Evolutionary conservation across 2,888 invertebrate genomes (phyloP).

Genomic region (Myathropa florea): DNA sequence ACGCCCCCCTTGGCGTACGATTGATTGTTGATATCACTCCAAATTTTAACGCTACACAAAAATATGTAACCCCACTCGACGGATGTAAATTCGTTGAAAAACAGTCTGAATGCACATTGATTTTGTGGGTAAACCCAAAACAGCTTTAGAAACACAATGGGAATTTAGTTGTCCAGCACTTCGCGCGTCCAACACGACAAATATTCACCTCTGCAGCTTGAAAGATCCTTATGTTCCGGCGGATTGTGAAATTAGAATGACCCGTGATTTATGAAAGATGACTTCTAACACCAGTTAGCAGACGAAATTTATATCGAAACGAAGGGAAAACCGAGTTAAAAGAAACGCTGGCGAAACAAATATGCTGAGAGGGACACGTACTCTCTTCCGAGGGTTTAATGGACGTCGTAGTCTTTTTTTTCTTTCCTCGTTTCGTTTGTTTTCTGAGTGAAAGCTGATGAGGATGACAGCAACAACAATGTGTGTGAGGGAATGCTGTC

Average conservation of each 20-base stretch:
- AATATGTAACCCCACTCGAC: slow-evolving; percentile 4
- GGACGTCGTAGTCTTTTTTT: slow-evolving; percentile 20
- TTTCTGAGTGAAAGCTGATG: slow-evolving; percentile 58
- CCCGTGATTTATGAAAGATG: background rate
- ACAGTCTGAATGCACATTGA: slow-evolving; percentile 28
- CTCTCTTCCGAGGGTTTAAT: slow-evolving; percentile 41
- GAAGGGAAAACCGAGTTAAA: slow-evolving; percentile 1
- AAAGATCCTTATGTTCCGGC: background rate
- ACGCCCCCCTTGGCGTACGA: background rate
- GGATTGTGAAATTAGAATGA: slow-evolving; percentile 32
- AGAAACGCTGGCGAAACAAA: slow-evolving; percentile 44
- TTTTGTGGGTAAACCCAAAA: background rate
- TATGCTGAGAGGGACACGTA: slow-evolving; percentile 67
- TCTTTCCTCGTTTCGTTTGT: slow-evolving; percentile 37
- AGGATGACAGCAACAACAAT: slow-evolving; percentile 48
- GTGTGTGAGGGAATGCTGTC: slow-evolving; percentile 25
- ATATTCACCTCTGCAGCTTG: background rate
- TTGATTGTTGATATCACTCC: background rate
- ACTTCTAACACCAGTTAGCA: slow-evolving; percentile 11
- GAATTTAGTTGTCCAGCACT: slow-evolving; percentile 17
- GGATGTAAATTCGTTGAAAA: background rate
- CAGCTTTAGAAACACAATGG: background rate
- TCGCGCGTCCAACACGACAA: slow-evolving; percentile 53
- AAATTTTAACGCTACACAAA: slow-evolving; percentile 11
- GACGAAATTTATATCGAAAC: slow-evolving; percentile 15